Evolutionary conservation across 2,888 invertebrate genomes (phyloP).

Genomic region (Conus canariensis): DNA sequence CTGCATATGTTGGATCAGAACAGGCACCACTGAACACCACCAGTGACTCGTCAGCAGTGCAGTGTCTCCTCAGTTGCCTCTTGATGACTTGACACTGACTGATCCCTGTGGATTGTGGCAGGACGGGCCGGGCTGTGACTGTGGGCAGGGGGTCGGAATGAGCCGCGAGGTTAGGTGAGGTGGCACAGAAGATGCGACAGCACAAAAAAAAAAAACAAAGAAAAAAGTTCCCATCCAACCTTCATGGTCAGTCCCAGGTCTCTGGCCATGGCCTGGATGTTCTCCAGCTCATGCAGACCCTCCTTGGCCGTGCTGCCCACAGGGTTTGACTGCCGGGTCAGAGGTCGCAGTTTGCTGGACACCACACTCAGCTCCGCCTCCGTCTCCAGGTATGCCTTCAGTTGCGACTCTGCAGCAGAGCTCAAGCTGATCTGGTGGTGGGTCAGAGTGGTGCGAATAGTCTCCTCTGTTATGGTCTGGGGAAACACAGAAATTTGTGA

Average conservation of each 20-base stretch:
- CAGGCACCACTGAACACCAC: too few relatives aligned
- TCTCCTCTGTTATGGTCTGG: constrained; percentile 46
- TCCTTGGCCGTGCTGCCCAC: constrained; percentile 82
- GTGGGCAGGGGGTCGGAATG: too few relatives aligned
- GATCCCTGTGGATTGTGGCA: too few relatives aligned
- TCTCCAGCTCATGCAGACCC: constrained; percentile 88
- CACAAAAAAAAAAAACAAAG: too few relatives aligned
- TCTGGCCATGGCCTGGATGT: constrained; percentile 85
- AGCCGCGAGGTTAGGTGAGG: too few relatives aligned
- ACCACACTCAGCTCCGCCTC: constrained; percentile 84
- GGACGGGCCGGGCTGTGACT: too few relatives aligned
- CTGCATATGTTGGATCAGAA: too few relatives aligned
- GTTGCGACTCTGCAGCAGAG: constrained; percentile 84
- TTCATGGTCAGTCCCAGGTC: constrained; percentile 82
- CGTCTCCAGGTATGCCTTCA: constrained; percentile 85
- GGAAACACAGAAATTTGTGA: background rate
- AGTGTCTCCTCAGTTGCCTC: too few relatives aligned
- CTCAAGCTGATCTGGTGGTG: constrained; percentile 85
- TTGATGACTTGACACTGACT: too few relatives aligned
- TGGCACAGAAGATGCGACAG: too few relatives aligned
- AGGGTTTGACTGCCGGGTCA: constrained; percentile 84
- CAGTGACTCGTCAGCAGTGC: too few relatives aligned
- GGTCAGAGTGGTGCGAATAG: constrained; percentile 86
- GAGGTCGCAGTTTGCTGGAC: constrained; percentile 83
- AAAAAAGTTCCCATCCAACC: constrained; percentile 46